Percentiles rank a stretch among this genome's conserved stretches.
phyloP scores from a whole-genome alignment of 2,797 vertebrate genomes.

The Silurus aristotelis region DNA sequence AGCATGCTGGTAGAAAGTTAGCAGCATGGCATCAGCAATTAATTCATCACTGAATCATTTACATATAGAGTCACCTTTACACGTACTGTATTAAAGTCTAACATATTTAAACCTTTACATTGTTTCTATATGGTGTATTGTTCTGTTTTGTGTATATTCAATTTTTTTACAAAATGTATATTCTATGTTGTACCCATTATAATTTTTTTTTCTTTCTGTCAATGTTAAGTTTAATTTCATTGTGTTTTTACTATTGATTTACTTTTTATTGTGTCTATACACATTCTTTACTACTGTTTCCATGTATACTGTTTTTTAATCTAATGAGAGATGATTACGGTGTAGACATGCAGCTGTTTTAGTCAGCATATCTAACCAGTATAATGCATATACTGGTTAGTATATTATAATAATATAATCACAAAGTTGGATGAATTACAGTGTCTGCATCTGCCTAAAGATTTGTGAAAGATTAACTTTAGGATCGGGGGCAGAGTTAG shows the following conservation, averaged over 20 bases:
- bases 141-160: neutral
- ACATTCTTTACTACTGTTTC: too few species aligned
- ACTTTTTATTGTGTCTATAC: too few species aligned
- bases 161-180: neutral
- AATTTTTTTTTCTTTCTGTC: neutral
- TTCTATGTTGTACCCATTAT: neutral
- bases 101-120: neutral
- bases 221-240: neutral
- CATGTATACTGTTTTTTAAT: too few species aligned
- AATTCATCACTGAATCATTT: neutral
- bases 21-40: neutral
- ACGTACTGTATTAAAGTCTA: neutral
- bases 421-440: neutral
- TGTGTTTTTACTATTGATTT: neutral
- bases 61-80: neutral
- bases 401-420: too few species aligned
- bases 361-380: too few species aligned
- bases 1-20: neutral
- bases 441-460: neutral
- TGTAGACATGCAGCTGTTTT: too few species aligned
- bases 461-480: neutral
- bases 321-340: too few species aligned
- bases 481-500: neutral
- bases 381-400: too few species aligned
- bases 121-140: neutral